Evolutionary conservation across 2,888 invertebrate genomes (phyloP).

Genomic region (Galeruca laticollis): DNA sequence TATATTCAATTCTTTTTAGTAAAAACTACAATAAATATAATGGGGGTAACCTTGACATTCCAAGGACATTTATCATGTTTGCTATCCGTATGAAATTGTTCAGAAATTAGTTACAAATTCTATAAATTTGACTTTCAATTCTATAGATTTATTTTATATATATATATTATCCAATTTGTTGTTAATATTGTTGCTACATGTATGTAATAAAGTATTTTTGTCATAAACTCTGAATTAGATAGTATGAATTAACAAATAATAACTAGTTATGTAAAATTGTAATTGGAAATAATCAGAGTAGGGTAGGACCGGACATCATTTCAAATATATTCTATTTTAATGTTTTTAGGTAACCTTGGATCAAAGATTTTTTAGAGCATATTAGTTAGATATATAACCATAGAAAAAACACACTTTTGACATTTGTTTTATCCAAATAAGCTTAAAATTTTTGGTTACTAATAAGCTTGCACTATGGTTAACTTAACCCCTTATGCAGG

Average conservation of each 20-base stretch:
- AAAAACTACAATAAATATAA: neutral
- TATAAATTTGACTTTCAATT: neutral
- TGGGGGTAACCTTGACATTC: neutral
- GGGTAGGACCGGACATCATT: too few species aligned
- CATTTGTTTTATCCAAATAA: too few species aligned
- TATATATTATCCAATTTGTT: neutral
- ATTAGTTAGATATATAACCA: too few species aligned
- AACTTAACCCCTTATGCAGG: too few species aligned
- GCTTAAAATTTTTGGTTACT: too few species aligned
- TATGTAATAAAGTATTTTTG: neutral
- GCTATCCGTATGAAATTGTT: neutral
- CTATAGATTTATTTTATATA: neutral
- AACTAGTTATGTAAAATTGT: neutral
- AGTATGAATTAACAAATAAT: neutral
- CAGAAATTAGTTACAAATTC: neutral
- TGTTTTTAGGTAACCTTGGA: too few species aligned
- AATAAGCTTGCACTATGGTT: too few species aligned
- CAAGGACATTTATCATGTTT: neutral
- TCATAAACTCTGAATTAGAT: neutral
- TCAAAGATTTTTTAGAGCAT: too few species aligned
- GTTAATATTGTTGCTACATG: neutral
- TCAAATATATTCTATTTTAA: too few species aligned
- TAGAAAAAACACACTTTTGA: too few species aligned
- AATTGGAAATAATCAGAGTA: neutral
- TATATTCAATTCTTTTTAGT: neutral